phyloP scores from a whole-genome alignment of 2,113 vertebrate genomes.

The Xiphophorus maculatus region DNA sequence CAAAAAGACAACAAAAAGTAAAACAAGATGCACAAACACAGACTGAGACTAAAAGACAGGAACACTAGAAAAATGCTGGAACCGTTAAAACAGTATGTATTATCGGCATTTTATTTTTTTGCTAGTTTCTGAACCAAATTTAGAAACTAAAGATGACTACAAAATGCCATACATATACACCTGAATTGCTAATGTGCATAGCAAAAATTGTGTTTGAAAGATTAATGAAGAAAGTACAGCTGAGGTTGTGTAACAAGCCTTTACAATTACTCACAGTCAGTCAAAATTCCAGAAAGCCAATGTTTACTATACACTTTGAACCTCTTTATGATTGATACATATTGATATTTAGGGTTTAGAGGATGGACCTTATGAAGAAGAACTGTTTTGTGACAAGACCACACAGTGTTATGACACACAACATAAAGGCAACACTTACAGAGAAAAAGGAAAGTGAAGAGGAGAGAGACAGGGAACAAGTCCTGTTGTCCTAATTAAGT shows the following conservation, averaged over 20 bases:
- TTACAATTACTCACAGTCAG: too few relatives aligned
- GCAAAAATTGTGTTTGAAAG: not conserved
- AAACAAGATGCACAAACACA: constrained; percentile 36
- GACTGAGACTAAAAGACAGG: constrained; percentile 45
- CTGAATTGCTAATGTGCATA: not conserved
- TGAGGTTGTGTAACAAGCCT: too few relatives aligned
- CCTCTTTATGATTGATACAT: not conserved
- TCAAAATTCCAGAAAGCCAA: not conserved
- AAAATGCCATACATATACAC: not conserved
- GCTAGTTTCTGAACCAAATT: not conserved
- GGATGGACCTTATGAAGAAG: not conserved
- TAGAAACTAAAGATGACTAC: not conserved
- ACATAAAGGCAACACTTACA: constrained; percentile 43
- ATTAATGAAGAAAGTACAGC: not conserved
- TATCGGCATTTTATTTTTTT: too few relatives aligned
- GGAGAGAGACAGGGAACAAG: constrained; percentile 38
- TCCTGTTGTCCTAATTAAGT: constrained; percentile 16
- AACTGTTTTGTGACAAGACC: constrained; percentile 27
- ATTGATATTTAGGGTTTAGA: not conserved
- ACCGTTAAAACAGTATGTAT: not conserved
- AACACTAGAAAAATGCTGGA: constrained; percentile 42
- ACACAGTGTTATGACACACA: constrained; percentile 45
- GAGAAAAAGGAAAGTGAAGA: constrained; percentile 16
- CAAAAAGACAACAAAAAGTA: constrained; percentile 30
- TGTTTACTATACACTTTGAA: not conserved